A percentile compares a stretch with the other conserved stretches of the same genome.
Evolutionary conservation across 2,888 invertebrate species (phyloP).

Genomic region (Eristalis pertinax): DNA sequence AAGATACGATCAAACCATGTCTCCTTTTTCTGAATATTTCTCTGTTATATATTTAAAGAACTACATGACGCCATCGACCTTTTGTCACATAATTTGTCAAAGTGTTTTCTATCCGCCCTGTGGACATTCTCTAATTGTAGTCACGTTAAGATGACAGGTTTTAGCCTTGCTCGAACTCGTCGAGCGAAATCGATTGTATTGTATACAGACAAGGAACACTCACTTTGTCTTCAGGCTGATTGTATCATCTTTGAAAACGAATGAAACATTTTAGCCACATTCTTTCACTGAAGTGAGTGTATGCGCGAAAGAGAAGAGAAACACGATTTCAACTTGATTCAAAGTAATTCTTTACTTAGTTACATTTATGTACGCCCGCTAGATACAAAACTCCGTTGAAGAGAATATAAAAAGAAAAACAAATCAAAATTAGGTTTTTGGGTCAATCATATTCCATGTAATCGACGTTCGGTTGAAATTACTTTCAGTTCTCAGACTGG

Average conservation of each 20-base stretch:
- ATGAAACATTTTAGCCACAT: neutral
- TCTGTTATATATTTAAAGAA: neutral
- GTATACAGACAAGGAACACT: neutral
- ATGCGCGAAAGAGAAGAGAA: too few species aligned
- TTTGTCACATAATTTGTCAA: neutral
- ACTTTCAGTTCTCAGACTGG: neutral
- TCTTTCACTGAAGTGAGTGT: neutral
- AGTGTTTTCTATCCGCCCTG: neutral
- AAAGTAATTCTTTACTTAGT: neutral
- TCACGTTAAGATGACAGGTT: neutral
- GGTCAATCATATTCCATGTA: neutral
- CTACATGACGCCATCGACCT: neutral
- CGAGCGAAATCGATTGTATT: neutral
- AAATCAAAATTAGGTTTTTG: neutral
- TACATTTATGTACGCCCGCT: neutral
- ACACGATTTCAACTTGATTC: too few species aligned
- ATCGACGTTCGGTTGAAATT: neutral
- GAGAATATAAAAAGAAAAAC: neutral
- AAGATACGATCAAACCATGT: neutral
- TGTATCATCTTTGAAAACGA: neutral
- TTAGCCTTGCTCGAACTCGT: neutral
- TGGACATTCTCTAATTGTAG: neutral
- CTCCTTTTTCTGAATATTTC: neutral
- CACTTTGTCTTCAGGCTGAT: neutral
- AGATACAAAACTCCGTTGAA: neutral